Percentiles rank a stretch among this genome's conserved stretches.
These are phyloP conservation scores for Microtus ochrogaster DNA, from an alignment of 2,113 vertebrate species.

Conservation along the genomic window DNA sequence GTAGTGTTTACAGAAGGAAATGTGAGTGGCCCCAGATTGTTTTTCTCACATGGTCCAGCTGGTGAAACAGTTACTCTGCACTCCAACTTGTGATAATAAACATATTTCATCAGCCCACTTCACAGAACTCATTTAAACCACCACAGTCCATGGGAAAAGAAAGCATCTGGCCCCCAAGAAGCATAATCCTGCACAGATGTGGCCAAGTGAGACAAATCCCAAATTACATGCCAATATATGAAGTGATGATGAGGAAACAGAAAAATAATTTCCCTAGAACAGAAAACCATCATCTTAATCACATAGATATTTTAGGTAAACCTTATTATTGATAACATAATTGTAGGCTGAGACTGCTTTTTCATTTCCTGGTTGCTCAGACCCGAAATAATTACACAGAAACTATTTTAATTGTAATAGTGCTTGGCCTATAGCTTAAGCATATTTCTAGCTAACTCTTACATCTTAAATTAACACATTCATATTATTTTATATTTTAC, in stretches of 20 bases:
- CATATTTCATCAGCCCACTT: slow-evolving; percentile 46
- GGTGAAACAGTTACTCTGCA: neutral
- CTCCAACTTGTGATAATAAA: slow-evolving; percentile 41
- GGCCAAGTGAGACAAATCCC: slow-evolving; percentile 14
- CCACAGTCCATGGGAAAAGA: neutral
- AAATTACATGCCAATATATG: neutral
- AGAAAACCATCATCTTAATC: slow-evolving; percentile 1
- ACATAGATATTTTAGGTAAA: neutral
- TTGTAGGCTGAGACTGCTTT: no score
- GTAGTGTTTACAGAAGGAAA: slow-evolving; percentile 42
- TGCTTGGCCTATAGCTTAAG: no score
- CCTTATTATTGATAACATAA: neutral
- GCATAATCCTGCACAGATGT: slow-evolving; percentile 50
- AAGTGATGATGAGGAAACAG: neutral
- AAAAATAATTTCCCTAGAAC: neutral
- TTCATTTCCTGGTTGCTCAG: no score
- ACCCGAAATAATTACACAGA: no score
- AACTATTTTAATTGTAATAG: no score
- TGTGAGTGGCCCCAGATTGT: neutral
- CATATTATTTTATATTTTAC: no score
- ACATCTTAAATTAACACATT: no score
- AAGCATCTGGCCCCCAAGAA: slow-evolving; percentile 26
- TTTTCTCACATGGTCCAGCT: slow-evolving; percentile 64
- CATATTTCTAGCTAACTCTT: no score
- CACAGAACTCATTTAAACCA: slow-evolving; percentile 31